Evolutionary conservation across 2,888 invertebrate species (phyloP).

Genomic region (Leptopilina drosophilae): DNA sequence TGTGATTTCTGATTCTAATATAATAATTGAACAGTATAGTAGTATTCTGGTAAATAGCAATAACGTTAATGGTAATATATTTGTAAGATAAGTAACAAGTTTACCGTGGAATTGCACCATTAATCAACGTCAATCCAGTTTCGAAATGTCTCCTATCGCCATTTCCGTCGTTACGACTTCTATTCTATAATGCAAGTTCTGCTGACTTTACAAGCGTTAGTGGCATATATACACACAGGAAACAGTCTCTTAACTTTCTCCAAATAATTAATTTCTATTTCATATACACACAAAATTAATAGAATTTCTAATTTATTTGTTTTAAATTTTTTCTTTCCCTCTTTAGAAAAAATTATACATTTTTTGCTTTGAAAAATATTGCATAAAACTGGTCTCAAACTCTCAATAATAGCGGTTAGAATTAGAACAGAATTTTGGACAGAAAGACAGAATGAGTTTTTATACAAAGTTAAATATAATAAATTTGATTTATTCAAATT

Average conservation of each 20-base stretch:
- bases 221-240: not conserved
- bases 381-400: no score
- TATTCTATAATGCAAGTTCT: constrained; percentile 17
- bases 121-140: constrained; percentile 64
- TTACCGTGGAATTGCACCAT: constrained; percentile 63
- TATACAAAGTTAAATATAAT: no score
- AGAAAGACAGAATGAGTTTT: no score
- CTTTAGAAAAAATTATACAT: no score
- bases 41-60: not conserved
- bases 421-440: no score
- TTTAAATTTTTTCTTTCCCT: no score
- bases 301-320: no score
- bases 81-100: constrained; percentile 31
- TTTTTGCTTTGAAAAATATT: no score
- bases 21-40: not conserved
- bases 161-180: constrained; percentile 46
- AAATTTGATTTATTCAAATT: no score
- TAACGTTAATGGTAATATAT: not conserved
- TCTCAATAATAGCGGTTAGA: no score
- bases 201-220: constrained; percentile 7
- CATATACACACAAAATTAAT: no score
- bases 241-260: not conserved
- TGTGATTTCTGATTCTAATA: no score
- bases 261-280: not conserved
- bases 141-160: constrained; percentile 45